phyloP scores from a whole-genome alignment of 2,113 vertebrate genomes.

The Cyanoderma ruficeps region DNA sequence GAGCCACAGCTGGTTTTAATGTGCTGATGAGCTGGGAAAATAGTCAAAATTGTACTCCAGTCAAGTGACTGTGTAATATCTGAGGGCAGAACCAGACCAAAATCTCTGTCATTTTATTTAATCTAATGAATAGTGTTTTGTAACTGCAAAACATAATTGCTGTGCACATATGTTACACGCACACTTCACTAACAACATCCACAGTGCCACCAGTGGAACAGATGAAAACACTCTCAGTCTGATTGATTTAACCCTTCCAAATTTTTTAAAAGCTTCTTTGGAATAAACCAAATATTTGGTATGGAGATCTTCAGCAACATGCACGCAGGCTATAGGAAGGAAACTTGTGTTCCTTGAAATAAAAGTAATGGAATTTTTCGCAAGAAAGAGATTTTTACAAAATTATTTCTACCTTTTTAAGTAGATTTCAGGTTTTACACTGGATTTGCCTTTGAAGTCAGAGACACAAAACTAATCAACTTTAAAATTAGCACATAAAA shows the following conservation, averaged over 20 bases:
- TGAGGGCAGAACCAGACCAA: slow-evolving; percentile 56
- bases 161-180: not conserved
- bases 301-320: not conserved
- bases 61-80: slow-evolving; percentile 67
- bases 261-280: not conserved
- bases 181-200: slow-evolving; percentile 41
- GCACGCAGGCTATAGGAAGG: not conserved
- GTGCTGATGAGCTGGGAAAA: slow-evolving; percentile 71
- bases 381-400: not conserved
- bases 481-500: slow-evolving; percentile 75
- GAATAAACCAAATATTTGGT: slow-evolving; percentile 8
- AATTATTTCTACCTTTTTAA: slow-evolving; percentile 12
- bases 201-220: slow-evolving; percentile 45
- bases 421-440: not conserved
- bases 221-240: slow-evolving; percentile 4
- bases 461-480: slow-evolving; percentile 50
- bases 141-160: slow-evolving; percentile 64
- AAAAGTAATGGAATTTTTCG: not conserved
- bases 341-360: not conserved
- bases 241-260: not conserved
- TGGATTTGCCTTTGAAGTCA: slow-evolving; percentile 42
- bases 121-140: slow-evolving; percentile 60
- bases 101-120: slow-evolving; percentile 69
- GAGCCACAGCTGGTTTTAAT: slow-evolving; percentile 72
- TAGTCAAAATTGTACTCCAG: slow-evolving; percentile 69